phyloP scores from a whole-genome alignment of 2,113 vertebrate genomes.

The Phainopepla nitens region DNA sequence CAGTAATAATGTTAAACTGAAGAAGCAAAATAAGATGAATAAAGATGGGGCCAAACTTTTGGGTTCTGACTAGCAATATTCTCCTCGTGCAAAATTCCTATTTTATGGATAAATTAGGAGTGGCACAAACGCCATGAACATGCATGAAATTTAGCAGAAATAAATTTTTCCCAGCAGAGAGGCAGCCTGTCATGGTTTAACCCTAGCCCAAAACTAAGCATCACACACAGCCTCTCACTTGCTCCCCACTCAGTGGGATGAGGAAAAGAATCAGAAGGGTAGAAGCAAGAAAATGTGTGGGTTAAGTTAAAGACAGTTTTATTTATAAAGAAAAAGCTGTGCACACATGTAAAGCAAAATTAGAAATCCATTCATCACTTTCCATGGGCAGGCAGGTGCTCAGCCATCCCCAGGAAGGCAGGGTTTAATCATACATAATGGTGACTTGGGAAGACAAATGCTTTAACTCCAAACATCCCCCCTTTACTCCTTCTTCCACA shows the following conservation, averaged over 20 bases:
- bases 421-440: background rate
- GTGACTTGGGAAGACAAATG: background rate
- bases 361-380: background rate
- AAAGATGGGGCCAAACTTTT: constrained; percentile 60
- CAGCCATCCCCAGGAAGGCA: background rate
- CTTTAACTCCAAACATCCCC: background rate
- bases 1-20: constrained; percentile 70
- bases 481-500: background rate
- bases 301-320: background rate
- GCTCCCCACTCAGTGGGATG: background rate
- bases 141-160: constrained; percentile 17
- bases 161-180: constrained; percentile 7
- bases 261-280: background rate
- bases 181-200: background rate
- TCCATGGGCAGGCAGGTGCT: background rate
- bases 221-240: background rate
- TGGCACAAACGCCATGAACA: background rate
- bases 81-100: constrained; percentile 39
- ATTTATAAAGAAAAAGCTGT: background rate
- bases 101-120: constrained; percentile 28
- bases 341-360: background rate
- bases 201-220: background rate
- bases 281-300: background rate
- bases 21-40: constrained; percentile 65
- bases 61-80: constrained; percentile 41